Evolutionary conservation across 2,797 vertebrate species (phyloP).

Genomic region (Chromis chromis): DNA sequence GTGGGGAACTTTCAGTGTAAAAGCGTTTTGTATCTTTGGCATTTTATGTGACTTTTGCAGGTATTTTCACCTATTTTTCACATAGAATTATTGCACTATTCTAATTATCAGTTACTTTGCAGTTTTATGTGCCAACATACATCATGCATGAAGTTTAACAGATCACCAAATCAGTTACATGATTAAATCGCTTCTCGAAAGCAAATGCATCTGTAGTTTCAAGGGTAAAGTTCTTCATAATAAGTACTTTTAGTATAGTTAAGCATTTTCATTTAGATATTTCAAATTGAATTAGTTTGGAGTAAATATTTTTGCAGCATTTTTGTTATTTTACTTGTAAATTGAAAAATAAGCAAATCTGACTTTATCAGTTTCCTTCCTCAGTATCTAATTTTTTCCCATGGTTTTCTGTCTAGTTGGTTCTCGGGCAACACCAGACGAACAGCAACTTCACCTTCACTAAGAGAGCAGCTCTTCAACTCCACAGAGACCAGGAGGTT

Average conservation of each 20-base stretch:
- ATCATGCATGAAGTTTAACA: background rate
- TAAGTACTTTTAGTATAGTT: background rate
- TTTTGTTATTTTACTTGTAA: background rate
- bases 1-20: too few species aligned
- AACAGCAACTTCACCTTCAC: slow-evolving; percentile 60
- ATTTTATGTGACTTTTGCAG: background rate
- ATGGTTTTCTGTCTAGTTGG: slow-evolving; percentile 73
- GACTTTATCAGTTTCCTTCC: background rate
- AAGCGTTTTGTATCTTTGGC: background rate
- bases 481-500: slow-evolving; percentile 23
- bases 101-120: background rate
- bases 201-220: background rate
- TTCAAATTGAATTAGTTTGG: too few species aligned
- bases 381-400: background rate
- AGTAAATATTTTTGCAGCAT: background rate
- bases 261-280: background rate
- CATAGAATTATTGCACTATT: background rate
- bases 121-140: background rate
- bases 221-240: background rate
- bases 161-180: background rate
- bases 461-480: slow-evolving; percentile 57
- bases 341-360: too few species aligned
- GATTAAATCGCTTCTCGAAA: background rate
- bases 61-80: background rate
- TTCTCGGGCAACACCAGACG: slow-evolving; percentile 75